These are phyloP conservation scores for Polyommatus icarus DNA, from an alignment of 2,888 invertebrate genomes.

Conservation along the genomic window DNA sequence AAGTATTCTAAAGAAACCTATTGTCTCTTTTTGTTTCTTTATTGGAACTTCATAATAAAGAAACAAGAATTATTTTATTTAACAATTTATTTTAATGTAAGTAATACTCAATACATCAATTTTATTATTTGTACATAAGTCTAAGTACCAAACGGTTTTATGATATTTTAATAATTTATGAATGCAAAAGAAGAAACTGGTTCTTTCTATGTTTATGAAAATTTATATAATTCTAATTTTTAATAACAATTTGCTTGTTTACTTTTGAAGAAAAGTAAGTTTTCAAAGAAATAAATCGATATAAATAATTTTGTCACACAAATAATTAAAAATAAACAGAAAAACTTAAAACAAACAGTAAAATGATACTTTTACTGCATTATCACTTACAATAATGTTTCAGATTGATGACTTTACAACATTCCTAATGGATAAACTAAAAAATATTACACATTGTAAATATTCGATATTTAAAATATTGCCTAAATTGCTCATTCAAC, in stretches of 20 bases:
- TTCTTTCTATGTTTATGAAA: slow-evolving; percentile 43
- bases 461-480: slow-evolving; percentile 26
- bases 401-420: slow-evolving; percentile 19
- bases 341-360: slow-evolving; percentile 26
- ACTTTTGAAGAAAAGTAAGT: background rate
- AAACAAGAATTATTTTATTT: slow-evolving; percentile 47
- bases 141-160: slow-evolving; percentile 66
- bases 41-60: background rate
- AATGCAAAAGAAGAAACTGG: slow-evolving; percentile 57
- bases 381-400: slow-evolving; percentile 30
- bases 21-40: background rate
- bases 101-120: slow-evolving; percentile 69
- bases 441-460: slow-evolving; percentile 27
- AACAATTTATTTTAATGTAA: slow-evolving; percentile 73
- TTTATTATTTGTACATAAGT: slow-evolving; percentile 69
- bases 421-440: slow-evolving; percentile 29
- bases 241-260: slow-evolving; percentile 32
- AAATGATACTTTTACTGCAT: slow-evolving; percentile 5
- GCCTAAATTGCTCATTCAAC: slow-evolving; percentile 9
- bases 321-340: slow-evolving; percentile 5
- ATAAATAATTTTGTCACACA: slow-evolving; percentile 15
- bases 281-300: background rate
- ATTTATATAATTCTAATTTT: slow-evolving; percentile 33
- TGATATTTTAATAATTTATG: slow-evolving; percentile 43
- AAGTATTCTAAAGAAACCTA: no score